A percentile compares a stretch with the other conserved stretches of the same genome.
phyloP scores from a whole-genome alignment of 2,888 invertebrate genomes.

The Drosophila cognata region DNA sequence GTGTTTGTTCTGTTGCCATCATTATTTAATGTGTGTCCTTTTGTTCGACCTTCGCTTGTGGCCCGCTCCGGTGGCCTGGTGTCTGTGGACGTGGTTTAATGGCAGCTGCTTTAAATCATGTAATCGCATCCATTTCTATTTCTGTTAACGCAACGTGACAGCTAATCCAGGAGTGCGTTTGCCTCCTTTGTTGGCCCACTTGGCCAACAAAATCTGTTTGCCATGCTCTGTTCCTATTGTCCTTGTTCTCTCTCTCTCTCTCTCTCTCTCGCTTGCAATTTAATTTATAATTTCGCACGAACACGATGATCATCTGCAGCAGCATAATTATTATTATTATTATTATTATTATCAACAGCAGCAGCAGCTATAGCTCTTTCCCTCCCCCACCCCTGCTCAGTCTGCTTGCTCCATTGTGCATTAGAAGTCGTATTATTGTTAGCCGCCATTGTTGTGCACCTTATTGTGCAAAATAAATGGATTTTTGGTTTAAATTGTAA shows the following conservation, averaged over 20 bases:
- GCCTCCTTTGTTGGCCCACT: slow-evolving; percentile 53
- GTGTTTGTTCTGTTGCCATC: not conserved
- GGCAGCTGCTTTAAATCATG: slow-evolving; percentile 62
- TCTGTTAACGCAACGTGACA: slow-evolving; percentile 66
- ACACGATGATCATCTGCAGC: slow-evolving; percentile 40
- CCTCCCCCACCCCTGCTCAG: not conserved
- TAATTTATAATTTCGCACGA: slow-evolving; percentile 64
- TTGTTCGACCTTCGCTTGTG: slow-evolving; percentile 4
- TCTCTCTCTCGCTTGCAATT: slow-evolving; percentile 37
- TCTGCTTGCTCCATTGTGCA: slow-evolving; percentile 51
- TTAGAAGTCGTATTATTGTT: slow-evolving; percentile 71
- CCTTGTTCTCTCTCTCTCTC: not conserved
- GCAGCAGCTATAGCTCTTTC: not conserved
- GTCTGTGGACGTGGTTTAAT: slow-evolving; percentile 32
- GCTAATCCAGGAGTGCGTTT: slow-evolving; percentile 42
- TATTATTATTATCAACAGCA: slow-evolving; percentile 10
- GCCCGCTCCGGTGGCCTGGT: slow-evolving; percentile 7
- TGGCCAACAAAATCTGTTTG: slow-evolving; percentile 47
- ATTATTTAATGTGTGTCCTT: slow-evolving; percentile 4
- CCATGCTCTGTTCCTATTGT: slow-evolving; percentile 31
- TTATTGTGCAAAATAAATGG: slow-evolving; percentile 82
- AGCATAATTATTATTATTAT: slow-evolving; percentile 22
- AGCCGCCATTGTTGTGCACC: slow-evolving; percentile 70
- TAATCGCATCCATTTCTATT: slow-evolving; percentile 61
- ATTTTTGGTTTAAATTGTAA: slow-evolving; percentile 81